These are phyloP conservation scores for Todiramphus chloris DNA, from an alignment of 2,113 vertebrate species.

Conservation along the genomic window DNA sequence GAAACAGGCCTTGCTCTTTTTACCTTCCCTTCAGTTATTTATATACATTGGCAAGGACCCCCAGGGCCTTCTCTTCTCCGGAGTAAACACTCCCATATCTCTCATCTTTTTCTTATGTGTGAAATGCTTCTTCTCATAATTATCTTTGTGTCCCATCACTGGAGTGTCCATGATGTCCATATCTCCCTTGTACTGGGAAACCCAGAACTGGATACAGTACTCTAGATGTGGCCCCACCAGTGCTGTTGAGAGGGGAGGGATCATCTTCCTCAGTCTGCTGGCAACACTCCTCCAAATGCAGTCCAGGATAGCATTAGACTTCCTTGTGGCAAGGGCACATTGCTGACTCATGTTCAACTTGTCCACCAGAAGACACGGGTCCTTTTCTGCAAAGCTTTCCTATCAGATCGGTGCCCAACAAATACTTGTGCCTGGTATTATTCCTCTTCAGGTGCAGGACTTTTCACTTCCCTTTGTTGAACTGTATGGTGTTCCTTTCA, in stretches of 20 bases:
- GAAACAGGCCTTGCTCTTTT: not conserved
- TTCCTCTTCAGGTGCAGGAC: not conserved
- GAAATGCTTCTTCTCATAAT: no score
- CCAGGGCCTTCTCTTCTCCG: not conserved
- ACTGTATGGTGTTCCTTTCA: not conserved
- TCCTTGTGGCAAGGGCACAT: not conserved
- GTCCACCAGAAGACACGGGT: not conserved
- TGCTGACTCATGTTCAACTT: not conserved
- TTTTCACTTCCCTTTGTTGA: not conserved
- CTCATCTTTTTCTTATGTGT: not conserved
- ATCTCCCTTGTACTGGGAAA: not conserved
- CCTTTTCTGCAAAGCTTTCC: not conserved
- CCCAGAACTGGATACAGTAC: not conserved
- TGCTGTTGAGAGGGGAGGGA: not conserved
- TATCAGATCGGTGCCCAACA: fast-evolving
- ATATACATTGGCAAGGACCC: not conserved
- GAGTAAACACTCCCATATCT: not conserved
- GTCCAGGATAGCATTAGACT: not conserved
- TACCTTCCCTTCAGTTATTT: not conserved
- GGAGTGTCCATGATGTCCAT: no score
- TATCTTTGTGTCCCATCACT: no score
- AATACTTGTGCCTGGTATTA: not conserved
- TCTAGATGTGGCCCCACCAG: not conserved
- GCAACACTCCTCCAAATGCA: not conserved
- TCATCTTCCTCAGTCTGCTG: not conserved